Base-by-base conservation (phyloP, 2,797 vertebrate genomes). In the Poecilia gillii region DNA sequence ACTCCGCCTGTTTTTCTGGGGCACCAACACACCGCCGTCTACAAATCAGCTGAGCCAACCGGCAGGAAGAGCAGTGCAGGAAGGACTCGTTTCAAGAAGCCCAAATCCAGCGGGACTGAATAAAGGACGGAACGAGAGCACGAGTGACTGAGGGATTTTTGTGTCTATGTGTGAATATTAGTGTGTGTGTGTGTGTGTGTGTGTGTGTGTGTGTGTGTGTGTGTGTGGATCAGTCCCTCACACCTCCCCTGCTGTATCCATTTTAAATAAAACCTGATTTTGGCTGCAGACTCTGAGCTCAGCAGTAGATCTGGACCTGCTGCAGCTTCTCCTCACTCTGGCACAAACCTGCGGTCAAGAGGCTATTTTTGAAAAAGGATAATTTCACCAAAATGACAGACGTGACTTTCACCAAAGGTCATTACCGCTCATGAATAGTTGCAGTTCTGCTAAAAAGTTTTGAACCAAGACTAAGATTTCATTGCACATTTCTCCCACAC, bases 261-360 rank as follows among this genome's bases (percentile, higher is more conserved):
- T 85, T 84, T 73, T 80, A 88, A 90, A 89, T 84, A 62, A 89
- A 90, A 77, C 47, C 83, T 7, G 64, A 11, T 66, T 83, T 86
- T 88, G 89, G 87, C 89, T 41, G 78, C 84, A 0, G 78, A 77
- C 46, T 72, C 28, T 72, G n/a, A 43, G 41, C 89, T 82, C 89
- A 91, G 89, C 88, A 68, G 88, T 66, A 78, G 73, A 85, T 20
- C 82, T 89, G 85, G 77, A 83, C 66, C 18, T 53, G 5, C 20
- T 64, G 1, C 68, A 0, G 39, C 36, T 28, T 36, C 73, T 53
- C 62, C 57, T 51, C 39, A 1, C 87, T 80, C 41, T 11, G 47
- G n/a, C 85, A 77, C 80, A 6, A 77, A 79, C 81, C 6, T 81
- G 36, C 47, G 45, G 87, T 72, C 85, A 89, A 86, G 85, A 84